Percentiles rank a stretch among this genome's conserved stretches.
Conservation (phyloP, 2,888 invertebrate genomes). For the Gibbula magus region DNA sequence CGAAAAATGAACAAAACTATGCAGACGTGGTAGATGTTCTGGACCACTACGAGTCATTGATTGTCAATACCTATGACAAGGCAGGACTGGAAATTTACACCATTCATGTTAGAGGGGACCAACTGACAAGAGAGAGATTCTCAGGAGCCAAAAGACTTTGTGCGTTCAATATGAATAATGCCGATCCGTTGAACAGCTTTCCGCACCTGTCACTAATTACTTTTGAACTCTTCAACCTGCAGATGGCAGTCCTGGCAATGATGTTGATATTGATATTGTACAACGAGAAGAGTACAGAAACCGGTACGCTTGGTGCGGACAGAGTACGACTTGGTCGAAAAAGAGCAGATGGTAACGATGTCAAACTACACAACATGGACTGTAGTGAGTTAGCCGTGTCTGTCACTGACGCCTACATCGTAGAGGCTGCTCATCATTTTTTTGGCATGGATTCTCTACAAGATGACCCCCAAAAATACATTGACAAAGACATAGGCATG, state of each 20-base stretch:
- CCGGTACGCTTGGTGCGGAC: constrained; percentile 32
- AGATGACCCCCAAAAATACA: not conserved
- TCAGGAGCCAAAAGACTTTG: constrained; percentile 44
- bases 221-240: constrained; percentile 35
- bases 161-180: not conserved
- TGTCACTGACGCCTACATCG: constrained; percentile 28
- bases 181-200: not conserved
- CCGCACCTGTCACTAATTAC: constrained; percentile 31
- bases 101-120: no score
- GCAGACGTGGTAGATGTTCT: constrained; percentile 30
- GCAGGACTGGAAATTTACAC: constrained; percentile 24
- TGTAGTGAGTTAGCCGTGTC: constrained; percentile 31
- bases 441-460: constrained; percentile 27
- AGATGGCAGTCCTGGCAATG: constrained; percentile 30
- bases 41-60: not conserved
- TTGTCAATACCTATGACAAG: not conserved
- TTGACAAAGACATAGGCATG: no score
- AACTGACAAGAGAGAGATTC: no score
- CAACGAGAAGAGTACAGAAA: constrained; percentile 22
- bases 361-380: no score
- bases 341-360: constrained; percentile 22
- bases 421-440: constrained; percentile 29
- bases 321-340: no score
- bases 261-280: constrained; percentile 28
- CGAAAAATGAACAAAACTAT: constrained; percentile 40